Evolutionary conservation across 2,888 invertebrate genomes (phyloP).

Genomic region (Caenorhabditis sp.): DNA sequence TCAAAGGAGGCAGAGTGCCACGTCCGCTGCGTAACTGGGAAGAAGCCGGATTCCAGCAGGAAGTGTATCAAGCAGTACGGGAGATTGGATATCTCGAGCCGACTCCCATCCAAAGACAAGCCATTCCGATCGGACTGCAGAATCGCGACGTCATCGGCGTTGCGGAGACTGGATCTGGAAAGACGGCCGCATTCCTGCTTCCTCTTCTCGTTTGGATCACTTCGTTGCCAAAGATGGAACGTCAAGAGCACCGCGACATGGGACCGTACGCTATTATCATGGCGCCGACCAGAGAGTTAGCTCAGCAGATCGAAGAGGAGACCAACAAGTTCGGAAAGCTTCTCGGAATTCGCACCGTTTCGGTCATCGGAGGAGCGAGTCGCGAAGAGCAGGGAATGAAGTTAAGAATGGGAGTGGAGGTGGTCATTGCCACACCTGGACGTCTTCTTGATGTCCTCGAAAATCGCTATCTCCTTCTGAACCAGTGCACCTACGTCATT

Average conservation of each 20-base stretch:
- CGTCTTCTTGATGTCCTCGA: slow-evolving; percentile 98
- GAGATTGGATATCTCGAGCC: slow-evolving; percentile 85
- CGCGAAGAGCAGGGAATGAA: slow-evolving; percentile 93
- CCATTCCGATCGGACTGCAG: slow-evolving; percentile 93
- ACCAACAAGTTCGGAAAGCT: slow-evolving; percentile 96
- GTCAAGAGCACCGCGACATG: slow-evolving; percentile 68
- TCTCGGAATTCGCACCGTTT: slow-evolving; percentile 90
- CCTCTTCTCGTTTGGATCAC: slow-evolving; percentile 96
- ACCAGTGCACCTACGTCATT: slow-evolving; percentile 97
- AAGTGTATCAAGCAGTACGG: slow-evolving; percentile 93
- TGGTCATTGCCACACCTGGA: slow-evolving; percentile 98
- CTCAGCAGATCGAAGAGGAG: slow-evolving; percentile 90
- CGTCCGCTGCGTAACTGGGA: slow-evolving; percentile 96
- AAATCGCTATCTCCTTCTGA: slow-evolving; percentile 95
- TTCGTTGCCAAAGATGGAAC: slow-evolving; percentile 94
- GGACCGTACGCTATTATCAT: slow-evolving; percentile 99
- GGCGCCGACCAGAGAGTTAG: slow-evolving; percentile 90
- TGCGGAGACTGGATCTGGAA: slow-evolving; percentile 98
- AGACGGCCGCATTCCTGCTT: slow-evolving; percentile 97
- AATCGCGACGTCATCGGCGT: slow-evolving; percentile 94
- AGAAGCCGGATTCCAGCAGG: slow-evolving; percentile 91
- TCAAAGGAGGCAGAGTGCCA: slow-evolving; percentile 93
- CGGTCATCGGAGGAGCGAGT: slow-evolving; percentile 94
- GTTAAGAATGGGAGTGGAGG: slow-evolving; percentile 92
- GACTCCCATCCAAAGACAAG: slow-evolving; percentile 98